These are phyloP conservation scores for Dynastes maya DNA, from an alignment of 2,888 invertebrate species.

Conservation along the genomic window DNA sequence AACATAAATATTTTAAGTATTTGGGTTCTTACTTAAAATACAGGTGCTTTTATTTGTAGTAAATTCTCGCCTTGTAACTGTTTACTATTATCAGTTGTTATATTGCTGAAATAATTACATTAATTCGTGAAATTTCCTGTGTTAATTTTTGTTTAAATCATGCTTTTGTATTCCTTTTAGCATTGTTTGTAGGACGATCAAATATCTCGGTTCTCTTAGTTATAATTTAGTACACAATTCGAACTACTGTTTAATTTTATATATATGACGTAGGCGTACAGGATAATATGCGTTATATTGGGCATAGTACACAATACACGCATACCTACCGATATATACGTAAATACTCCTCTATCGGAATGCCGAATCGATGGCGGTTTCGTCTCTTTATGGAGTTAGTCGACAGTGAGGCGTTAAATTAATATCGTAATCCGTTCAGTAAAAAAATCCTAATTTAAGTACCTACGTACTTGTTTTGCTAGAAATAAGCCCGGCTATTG, in stretches of 20 bases:
- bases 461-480: constrained; percentile 21
- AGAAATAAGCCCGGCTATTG: constrained; percentile 15
- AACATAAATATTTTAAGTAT: no score
- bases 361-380: constrained; percentile 43
- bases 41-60: no score
- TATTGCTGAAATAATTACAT: no score
- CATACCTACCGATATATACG: constrained; percentile 21
- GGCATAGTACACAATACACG: constrained; percentile 11
- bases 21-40: no score
- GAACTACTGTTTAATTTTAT: constrained; percentile 46
- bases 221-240: constrained; percentile 37
- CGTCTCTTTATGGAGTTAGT: constrained; percentile 46
- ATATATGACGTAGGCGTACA: constrained; percentile 34
- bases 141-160: background rate
- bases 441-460: constrained; percentile 47
- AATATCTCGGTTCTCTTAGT: constrained; percentile 2
- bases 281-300: constrained; percentile 27
- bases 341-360: constrained; percentile 35
- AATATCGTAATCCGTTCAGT: constrained; percentile 33
- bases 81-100: no score
- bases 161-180: background rate
- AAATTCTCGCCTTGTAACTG: no score
- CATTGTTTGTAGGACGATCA: constrained; percentile 4
- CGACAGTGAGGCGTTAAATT: constrained; percentile 48
- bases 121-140: no score